phyloP scores from a whole-genome alignment of 2,888 invertebrate species.

The Mylabris sibirica region DNA sequence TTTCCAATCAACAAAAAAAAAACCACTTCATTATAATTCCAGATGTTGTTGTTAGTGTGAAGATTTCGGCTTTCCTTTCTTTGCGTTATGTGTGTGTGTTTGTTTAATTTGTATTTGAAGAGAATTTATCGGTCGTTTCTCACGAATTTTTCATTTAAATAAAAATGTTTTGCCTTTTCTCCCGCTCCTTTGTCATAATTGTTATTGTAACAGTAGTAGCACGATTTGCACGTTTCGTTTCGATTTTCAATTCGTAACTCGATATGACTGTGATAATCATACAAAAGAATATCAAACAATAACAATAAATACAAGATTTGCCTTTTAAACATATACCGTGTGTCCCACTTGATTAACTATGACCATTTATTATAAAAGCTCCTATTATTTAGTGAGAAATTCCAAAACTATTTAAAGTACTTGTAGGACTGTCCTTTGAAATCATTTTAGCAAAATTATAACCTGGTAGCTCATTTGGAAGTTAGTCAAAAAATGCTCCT shows the following conservation, averaged over 20 bases:
- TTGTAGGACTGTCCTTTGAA: too few species aligned
- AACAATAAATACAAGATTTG: neutral
- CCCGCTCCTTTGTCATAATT: neutral
- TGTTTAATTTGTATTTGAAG: neutral
- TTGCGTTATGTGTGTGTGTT: neutral
- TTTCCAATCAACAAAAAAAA: too few species aligned
- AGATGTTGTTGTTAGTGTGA: neutral
- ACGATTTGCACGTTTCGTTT: constrained; percentile 5
- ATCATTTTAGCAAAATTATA: too few species aligned
- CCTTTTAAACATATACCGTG: constrained; percentile 2
- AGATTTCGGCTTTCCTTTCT: constrained; percentile 1
- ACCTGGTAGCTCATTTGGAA: too few species aligned
- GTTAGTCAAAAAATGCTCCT: too few species aligned
- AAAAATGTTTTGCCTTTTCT: neutral
- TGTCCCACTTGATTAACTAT: too few species aligned
- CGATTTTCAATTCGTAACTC: neutral
- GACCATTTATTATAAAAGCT: too few species aligned
- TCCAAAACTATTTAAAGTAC: too few species aligned
- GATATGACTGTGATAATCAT: neutral
- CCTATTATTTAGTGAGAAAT: too few species aligned
- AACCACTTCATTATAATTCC: neutral
- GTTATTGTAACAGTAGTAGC: neutral
- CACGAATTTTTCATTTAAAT: neutral
- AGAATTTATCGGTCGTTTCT: too few species aligned
- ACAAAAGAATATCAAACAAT: constrained; percentile 3